phyloP scores from a whole-genome alignment of 2,113 vertebrate species.

The Hystrix cristata region DNA sequence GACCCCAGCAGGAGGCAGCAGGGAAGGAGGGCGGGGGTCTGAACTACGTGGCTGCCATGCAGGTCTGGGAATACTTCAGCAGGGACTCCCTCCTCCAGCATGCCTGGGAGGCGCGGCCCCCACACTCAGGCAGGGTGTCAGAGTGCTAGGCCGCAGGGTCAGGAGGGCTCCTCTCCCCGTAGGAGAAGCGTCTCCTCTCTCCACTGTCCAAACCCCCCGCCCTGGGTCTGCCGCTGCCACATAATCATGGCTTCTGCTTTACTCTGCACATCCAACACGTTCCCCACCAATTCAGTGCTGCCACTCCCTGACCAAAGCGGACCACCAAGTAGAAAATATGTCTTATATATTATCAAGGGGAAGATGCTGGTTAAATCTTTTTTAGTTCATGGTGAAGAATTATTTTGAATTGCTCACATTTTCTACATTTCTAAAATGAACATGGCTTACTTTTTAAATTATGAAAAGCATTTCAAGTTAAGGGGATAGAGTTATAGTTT shows the following conservation, averaged over 20 bases:
- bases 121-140: no score
- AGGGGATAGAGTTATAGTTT: background rate
- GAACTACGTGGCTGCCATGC: no score
- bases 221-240: background rate
- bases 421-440: background rate
- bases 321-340: background rate
- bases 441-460: background rate
- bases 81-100: no score
- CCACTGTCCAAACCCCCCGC: rapidly evolving
- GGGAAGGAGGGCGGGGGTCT: background rate
- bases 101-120: no score
- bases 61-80: no score
- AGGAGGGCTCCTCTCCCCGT: background rate
- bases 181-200: no score
- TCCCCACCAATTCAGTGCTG: rapidly evolving
- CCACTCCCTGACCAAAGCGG: background rate
- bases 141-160: background rate
- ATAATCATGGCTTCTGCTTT: background rate
- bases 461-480: background rate
- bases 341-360: background rate
- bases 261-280: background rate
- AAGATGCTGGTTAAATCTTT: background rate
- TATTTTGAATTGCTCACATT: background rate
- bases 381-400: background rate
- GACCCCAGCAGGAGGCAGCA: background rate